Evolutionary conservation across 30 jellyfish, hydroid and myxozoan genomes (phyloP), one percentile per base, ranked within the genome.

Genomic region (Catostylus mosaicus): DNA sequence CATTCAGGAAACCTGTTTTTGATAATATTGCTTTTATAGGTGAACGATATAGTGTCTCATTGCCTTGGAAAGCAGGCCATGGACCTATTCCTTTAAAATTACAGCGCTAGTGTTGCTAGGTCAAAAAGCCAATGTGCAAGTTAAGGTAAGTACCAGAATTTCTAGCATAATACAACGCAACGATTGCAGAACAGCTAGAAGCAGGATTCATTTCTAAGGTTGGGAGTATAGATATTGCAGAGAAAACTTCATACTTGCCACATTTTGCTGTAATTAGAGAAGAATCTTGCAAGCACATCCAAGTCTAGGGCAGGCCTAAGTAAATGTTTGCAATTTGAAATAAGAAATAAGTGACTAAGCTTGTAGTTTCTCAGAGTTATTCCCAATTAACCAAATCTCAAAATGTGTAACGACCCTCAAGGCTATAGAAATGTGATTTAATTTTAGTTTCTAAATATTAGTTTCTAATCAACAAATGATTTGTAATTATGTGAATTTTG

Each of bases 11-110:
- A 14, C 37, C 47, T 32, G n/a, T 72, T 20, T 24, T 72, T 72
- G 84, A 72, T 32, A 72, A 72, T 29, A 48, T 72, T 45, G 51
- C 2, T 12, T 72, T 72, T 36, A 72, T 36, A 45, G 84, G 72
- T 9, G 66, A 54, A 76, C 24, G 87, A 38, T 76, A 76, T 32
- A 8, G 47, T 46, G 84, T 24, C 5, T 31, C 54, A 23, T 72
- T 72, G 46, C 84, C 84, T 31, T 72, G 84, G 84, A 72, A 72
- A 56, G 84, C 27, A 11, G 84, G 84, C 26, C 70, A 72, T 46
- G 71, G 84, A 27, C 56, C 70, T n/a, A 19, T 72, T n/a, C 72
- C 66, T 9, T 38, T 37, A n/a, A 29, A 72, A 72, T 32, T 45
- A 72, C 47, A 37, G 30, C 10, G 22, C 14, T 38, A 12, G 72